These are phyloP conservation scores for Cyphomyrus plagiostoma DNA, from an alignment of 2,113 vertebrate genomes.

Conservation along the genomic window DNA sequence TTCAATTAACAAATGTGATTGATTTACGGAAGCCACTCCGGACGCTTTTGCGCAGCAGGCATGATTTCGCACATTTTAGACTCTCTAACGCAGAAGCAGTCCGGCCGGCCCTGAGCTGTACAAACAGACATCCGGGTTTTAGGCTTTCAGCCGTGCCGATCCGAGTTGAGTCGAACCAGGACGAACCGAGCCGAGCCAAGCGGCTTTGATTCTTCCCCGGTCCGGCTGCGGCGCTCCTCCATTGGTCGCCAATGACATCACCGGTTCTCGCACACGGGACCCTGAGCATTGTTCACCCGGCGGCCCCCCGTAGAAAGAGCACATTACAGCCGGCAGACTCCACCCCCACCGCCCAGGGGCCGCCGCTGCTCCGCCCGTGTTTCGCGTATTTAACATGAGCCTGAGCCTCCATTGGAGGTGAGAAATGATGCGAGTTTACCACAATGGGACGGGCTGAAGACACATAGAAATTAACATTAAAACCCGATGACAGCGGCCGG, in stretches of 20 bases:
- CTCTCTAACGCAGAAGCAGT: not conserved
- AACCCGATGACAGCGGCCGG: constrained; percentile 38
- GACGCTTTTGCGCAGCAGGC: not conserved
- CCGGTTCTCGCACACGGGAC: constrained; percentile 40
- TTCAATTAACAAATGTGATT: not conserved
- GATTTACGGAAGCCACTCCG: not conserved
- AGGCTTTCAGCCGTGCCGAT: constrained; percentile 40
- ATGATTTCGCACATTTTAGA: not conserved
- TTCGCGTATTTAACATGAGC: constrained; percentile 44
- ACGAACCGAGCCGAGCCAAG: constrained; percentile 32
- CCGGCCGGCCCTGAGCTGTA: not conserved
- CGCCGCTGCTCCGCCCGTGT: constrained; percentile 38
- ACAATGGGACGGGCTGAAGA: constrained; percentile 70
- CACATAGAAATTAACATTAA: constrained; percentile 46
- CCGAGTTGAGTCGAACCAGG: not conserved
- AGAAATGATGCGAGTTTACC: constrained; percentile 71
- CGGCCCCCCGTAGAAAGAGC: constrained; percentile 35
- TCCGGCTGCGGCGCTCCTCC: constrained; percentile 49
- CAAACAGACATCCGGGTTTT: constrained; percentile 17
- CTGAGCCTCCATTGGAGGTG: constrained; percentile 69
- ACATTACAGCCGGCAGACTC: constrained; percentile 17
- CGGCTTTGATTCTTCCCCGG: constrained; percentile 44
- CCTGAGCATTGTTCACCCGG: constrained; percentile 37
- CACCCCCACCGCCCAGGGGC: constrained; percentile 45
- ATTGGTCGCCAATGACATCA: constrained; percentile 91